Evolutionary conservation across 2,797 vertebrate species (phyloP).

Genomic region (Sebastes aleutianus): DNA sequence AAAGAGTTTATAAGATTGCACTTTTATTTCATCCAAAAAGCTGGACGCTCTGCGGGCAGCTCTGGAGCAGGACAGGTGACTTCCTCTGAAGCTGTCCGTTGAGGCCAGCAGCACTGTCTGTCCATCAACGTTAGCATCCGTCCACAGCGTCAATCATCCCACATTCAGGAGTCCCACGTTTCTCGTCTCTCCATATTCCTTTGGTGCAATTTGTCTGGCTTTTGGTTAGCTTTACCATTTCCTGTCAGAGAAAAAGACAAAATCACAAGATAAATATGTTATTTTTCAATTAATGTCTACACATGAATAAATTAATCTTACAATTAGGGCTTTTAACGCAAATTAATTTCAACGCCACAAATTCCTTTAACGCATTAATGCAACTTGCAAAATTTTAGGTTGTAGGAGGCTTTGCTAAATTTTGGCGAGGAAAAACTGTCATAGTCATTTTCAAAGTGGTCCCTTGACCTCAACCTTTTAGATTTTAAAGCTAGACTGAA

Average conservation of each 20-base stretch:
- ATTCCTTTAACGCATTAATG: too few species aligned
- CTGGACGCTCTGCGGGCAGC: slow-evolving; percentile 17
- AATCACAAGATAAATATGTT: not conserved
- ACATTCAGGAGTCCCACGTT: slow-evolving; percentile 21
- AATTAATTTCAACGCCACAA: too few species aligned
- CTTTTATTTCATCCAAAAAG: slow-evolving; percentile 46
- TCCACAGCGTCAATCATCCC: slow-evolving; percentile 7
- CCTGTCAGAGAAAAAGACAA: slow-evolving; percentile 35
- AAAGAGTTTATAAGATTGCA: slow-evolving; percentile 64
- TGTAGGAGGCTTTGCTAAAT: too few species aligned
- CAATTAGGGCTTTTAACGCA: too few species aligned
- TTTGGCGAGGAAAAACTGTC: too few species aligned
- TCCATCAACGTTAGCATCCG: not conserved
- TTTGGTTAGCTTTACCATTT: slow-evolving; percentile 18
- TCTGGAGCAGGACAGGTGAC: slow-evolving; percentile 27
- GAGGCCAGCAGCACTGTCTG: slow-evolving; percentile 3
- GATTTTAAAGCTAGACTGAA: too few species aligned
- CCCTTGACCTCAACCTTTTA: too few species aligned
- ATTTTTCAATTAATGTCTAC: not conserved
- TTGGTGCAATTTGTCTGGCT: slow-evolving; percentile 10
- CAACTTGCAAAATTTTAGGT: too few species aligned
- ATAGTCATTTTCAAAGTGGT: too few species aligned
- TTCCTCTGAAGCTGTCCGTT: not conserved
- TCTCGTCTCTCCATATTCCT: slow-evolving; percentile 24
- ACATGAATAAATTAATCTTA: too few species aligned